Evolutionary conservation across 1,140 invertebrate species (phyloP), one percentile per base, ranked within the genome.

Genomic region (Ceratina australensis): DNA sequence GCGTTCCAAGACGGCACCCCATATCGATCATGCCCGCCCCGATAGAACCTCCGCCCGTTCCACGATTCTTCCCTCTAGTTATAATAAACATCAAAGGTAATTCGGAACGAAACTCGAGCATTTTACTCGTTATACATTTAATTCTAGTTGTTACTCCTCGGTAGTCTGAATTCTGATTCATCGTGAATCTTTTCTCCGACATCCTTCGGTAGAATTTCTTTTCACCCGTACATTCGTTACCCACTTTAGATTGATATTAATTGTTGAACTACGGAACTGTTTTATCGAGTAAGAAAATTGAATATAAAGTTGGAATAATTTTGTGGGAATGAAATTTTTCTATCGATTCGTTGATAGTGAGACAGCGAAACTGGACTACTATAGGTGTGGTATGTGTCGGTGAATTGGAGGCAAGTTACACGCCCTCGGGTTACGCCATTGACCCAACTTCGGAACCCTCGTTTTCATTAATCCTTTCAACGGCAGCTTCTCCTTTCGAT

Each of bases 381-480:
- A 0, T 42, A 42, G 33, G 33, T 42, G 33, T 42, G 54, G 49
- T 61, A 47, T 56, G 67, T 63, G 63, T 73, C 13, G 65, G 15
- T 65, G 69, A 83, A 83, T 82, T 65, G 64, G 74, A 47, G 54
- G 68, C 54, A 56, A 81, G 75, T 82, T 73, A 78, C 80, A 73
- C 81, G 79, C 80, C 80, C 72, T 49, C 67, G 26, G 64, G 64
- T 80, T 80, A 73, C 79, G 82, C 71, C 83, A 83, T 80, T 84
- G 82, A 84, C 82, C 82, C 73, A 84, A 84, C 82, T 84, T 82
- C 47, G 73, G 22, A 56, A 80, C 68, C 81, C 83, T 84, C 79
- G 68, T 84, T 85, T 85, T 83, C 79, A 84, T 84, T 84, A 85
- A 80, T 84, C 78, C 83, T 81, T 84, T 84, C 82, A 59, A 50